These are phyloP conservation scores for Plutomurus gul DNA, from an alignment of 1,140 invertebrate genomes.

Conservation along the genomic window DNA sequence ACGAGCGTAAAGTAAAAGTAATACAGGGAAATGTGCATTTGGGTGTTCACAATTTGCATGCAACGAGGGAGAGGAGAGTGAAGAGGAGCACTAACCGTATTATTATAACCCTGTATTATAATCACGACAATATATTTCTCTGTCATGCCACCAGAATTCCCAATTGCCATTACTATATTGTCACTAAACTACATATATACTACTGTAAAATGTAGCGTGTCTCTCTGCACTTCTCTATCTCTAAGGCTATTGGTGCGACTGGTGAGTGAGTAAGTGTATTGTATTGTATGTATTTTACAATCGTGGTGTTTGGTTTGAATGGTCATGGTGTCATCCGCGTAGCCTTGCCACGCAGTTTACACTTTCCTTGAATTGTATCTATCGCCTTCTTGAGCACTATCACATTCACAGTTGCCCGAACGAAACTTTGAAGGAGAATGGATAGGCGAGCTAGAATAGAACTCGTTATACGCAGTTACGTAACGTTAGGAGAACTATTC, in stretches of 20 bases:
- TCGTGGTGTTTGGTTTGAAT: no score
- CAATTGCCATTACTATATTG: not conserved
- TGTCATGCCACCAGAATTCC: not conserved
- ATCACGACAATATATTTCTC: slow-evolving; percentile 6
- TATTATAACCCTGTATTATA: not conserved
- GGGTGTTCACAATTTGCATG: slow-evolving; percentile 6
- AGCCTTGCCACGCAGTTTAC: no score
- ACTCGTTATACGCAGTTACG: not conserved
- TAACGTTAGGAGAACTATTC: not conserved
- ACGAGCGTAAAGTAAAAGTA: not conserved
- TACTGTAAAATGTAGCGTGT: no score
- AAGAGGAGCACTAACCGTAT: not conserved
- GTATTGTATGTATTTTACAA: no score
- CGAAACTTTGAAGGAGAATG: not conserved
- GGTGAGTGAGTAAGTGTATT: no score
- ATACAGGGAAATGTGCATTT: not conserved
- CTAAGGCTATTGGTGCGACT: no score
- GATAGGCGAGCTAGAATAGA: not conserved
- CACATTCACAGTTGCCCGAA: not conserved
- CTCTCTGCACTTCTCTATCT: no score
- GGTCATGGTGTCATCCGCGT: no score
- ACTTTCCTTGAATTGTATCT: no score
- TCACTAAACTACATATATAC: no score
- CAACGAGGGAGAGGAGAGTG: not conserved
- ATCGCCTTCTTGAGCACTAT: no score